Percentiles rank a stretch among this genome's conserved stretches.
phyloP scores from a whole-genome alignment of 2,113 vertebrate genomes.

The Murina feae region DNA sequence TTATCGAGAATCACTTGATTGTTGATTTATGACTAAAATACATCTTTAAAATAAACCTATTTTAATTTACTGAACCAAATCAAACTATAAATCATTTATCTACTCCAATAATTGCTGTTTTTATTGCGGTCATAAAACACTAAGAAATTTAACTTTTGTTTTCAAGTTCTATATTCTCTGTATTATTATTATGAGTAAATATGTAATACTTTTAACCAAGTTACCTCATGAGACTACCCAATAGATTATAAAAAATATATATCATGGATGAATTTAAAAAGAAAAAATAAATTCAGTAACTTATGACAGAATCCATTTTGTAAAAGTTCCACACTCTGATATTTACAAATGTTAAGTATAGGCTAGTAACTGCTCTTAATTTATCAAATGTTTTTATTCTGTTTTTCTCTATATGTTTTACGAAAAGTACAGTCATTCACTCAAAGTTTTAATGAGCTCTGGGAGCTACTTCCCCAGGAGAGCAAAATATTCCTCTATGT shows the following conservation, averaged over 20 bases:
- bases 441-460: not conserved
- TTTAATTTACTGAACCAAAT: slow-evolving; percentile 68
- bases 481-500: slow-evolving; percentile 10
- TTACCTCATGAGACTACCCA: not conserved
- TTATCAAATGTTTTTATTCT: not conserved
- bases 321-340: not conserved
- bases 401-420: not conserved
- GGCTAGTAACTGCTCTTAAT: not conserved
- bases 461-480: not conserved
- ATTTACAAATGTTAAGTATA: slow-evolving; percentile 3
- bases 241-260: not conserved
- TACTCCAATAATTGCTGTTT: slow-evolving; percentile 70
- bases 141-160: slow-evolving; percentile 67
- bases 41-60: slow-evolving; percentile 58
- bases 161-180: slow-evolving; percentile 11
- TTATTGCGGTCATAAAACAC: slow-evolving; percentile 75
- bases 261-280: not conserved
- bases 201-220: slow-evolving; percentile 25
- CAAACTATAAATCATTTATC: slow-evolving; percentile 74
- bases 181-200: not conserved
- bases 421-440: slow-evolving; percentile 12
- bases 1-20: not conserved
- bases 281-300: not conserved
- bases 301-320: not conserved
- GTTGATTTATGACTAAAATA: not conserved